Percentiles rank a stretch among this genome's conserved stretches.
Evolutionary conservation across 1,140 invertebrate species (phyloP).

Genomic region (Tribolium castaneum): DNA sequence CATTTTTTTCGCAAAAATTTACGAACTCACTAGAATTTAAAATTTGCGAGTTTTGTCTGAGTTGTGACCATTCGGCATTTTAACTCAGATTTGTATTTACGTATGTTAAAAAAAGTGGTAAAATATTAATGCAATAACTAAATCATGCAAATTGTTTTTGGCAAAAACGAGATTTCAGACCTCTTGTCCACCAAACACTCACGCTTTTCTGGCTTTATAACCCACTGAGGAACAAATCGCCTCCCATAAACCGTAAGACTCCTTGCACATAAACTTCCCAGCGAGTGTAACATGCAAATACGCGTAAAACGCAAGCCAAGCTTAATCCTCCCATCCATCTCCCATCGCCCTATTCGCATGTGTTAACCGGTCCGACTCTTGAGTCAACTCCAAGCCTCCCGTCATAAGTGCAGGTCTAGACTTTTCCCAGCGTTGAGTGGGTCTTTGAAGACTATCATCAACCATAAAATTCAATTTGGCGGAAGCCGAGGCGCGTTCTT

Average conservation of each 20-base stretch:
- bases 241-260: background rate
- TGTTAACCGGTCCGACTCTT: background rate
- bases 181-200: background rate
- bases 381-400: background rate
- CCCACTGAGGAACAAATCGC: background rate
- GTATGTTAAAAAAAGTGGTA: too few relatives aligned
- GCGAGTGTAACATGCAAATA: conserved; percentile 31
- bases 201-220: background rate
- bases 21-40: too few relatives aligned
- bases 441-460: background rate
- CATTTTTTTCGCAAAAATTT: too few relatives aligned
- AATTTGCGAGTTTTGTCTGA: too few relatives aligned
- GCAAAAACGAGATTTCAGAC: too few relatives aligned
- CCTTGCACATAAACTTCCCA: conserved; percentile 13
- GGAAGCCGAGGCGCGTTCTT: background rate
- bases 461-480: conserved; percentile 19
- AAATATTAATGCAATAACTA: too few relatives aligned
- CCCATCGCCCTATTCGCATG: conserved; percentile 1
- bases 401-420: conserved; percentile 3
- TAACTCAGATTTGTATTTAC: too few relatives aligned
- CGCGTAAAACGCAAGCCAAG: conserved; percentile 33
- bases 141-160: too few relatives aligned
- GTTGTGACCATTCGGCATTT: too few relatives aligned
- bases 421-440: background rate
- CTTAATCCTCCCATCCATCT: conserved; percentile 29